Conservation (phyloP, 2,888 invertebrate genomes). For the Lepidocyrtinus sp. region DNA sequence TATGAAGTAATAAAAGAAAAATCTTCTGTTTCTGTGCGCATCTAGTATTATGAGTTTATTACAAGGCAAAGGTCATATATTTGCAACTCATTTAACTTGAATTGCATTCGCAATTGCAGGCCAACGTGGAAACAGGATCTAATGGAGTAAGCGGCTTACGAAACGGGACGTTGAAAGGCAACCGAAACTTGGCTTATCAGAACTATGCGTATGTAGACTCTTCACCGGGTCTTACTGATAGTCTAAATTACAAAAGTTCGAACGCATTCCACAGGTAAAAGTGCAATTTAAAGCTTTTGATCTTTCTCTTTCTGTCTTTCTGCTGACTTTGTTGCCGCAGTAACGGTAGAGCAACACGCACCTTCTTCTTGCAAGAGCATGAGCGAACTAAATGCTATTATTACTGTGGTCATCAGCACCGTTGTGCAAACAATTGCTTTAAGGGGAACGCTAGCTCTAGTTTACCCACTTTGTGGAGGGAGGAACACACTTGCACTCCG, state of each 20-base stretch:
- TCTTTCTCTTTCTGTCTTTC: too few relatives aligned
- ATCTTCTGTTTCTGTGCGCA: too few relatives aligned
- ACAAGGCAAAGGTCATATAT: too few relatives aligned
- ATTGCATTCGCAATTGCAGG: constrained; percentile 56
- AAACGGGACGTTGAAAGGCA: constrained; percentile 62
- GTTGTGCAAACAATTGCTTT: constrained; percentile 27
- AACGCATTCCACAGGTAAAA: constrained; percentile 60
- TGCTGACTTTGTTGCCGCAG: background rate
- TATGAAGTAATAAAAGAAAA: too few relatives aligned
- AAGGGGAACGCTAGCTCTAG: constrained; percentile 14
- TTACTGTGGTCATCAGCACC: constrained; percentile 32
- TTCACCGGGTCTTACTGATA: constrained; percentile 59
- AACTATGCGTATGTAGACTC: constrained; percentile 68
- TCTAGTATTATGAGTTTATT: too few relatives aligned
- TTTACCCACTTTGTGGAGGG: constrained; percentile 16
- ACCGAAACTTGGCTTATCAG: constrained; percentile 64
- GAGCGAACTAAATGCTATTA: constrained; percentile 16
- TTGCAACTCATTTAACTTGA: too few relatives aligned
- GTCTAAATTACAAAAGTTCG: constrained; percentile 57
- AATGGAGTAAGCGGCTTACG: constrained; percentile 37
- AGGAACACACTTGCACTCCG: constrained; percentile 9
- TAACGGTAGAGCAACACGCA: background rate
- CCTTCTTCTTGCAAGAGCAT: background rate
- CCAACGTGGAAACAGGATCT: constrained; percentile 65
- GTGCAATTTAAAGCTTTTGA: too few relatives aligned